Evolutionary conservation across 2,888 invertebrate species (phyloP), one percentile per base, ranked within the genome.

Genomic region (Trachelus troglodyta): DNA sequence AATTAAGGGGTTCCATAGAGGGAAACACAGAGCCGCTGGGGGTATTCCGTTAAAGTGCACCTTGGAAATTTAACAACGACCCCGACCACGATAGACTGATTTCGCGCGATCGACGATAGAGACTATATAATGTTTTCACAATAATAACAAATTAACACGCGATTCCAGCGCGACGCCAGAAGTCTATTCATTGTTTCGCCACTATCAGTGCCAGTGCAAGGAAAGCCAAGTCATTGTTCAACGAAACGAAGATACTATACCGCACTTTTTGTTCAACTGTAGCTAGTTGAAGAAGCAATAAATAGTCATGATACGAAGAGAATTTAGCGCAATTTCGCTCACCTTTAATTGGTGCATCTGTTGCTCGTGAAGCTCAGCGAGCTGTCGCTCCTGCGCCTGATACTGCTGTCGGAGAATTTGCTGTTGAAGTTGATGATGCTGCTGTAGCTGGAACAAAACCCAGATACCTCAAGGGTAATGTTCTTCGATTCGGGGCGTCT

Each of bases 351-450:
- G 97, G 91, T 97, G 97, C 92, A 98, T 93, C 92, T 98, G 97
- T 89, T 97, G 95, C 92, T 98, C 97, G 92, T 98, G 98, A 90
- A 97, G 95, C 92, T 97, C 95, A 84, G 97, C 97, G 81, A 98
- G 93, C 92, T 97, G 97, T 91, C 97, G 96, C 88, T 97, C 96
- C 92, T 97, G 97, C 89, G 96, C 97, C 92, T 97, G 97, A 93
- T 97, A 98, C 92, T 97, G 96, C 92, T 97, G 97, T 90, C 97
- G 94, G 85, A 98, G 94, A 89, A 97, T 96, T 93, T 97, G 97
- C 90, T 98, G 97, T 92, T 98, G 97, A 89, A 97, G 93, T 92
- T 98, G 97, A 92, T 98, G 98, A 92, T 97, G 97, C 93, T 97
- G 97, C 94, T 97, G 97, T 92, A 98, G 94, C 96, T 98, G 96